Base-by-base conservation (phyloP, 2,888 invertebrate species). In the Crocallis elinguaria region DNA sequence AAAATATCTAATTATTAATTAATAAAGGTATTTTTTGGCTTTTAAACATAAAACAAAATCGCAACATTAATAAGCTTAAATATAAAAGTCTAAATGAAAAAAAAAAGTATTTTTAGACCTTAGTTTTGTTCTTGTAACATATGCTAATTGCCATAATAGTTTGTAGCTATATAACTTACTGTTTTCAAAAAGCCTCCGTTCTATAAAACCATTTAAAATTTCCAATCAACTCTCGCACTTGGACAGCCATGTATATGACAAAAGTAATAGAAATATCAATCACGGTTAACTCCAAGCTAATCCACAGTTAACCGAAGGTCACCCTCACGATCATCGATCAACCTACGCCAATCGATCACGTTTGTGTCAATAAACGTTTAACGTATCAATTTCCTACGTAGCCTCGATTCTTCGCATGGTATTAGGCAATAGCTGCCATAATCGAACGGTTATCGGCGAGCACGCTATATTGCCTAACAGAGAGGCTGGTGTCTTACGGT, bases 391-490 rank as follows among this genome's bases (percentile, higher is more conserved):
- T 63, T 58, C 51, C 54, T 53, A 39, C 35, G 55, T 39, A 55
- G 41, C 43, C 56, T 48, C 59, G 25, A 53, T 49, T 43, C 39
- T 49, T 50, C 46, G 57, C 51, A 49, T 52, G 53, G 43, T 41
- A 55, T 65, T 61, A 48, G 45, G 60, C 59, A 64, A 62, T 41
- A 17, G 11, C 37, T 21, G 37, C 44, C 55, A 53, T 62, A 53
- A 62, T 53, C 54, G 54, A 57, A 41, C 37, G 55, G 63, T 75
- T 75, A 75, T 73, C 67, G 77, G 71, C 66, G 69, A 53, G 69
- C 75, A 78, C 71, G 79, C 71, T 67, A 65, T 60, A 60, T 74
- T 73, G 67, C 69, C 50, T 61, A 71, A 71, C 48, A 33, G 9
- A 4, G 13, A 42, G 12, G 14, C 7, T 41, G 27, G n/a, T 14